Base-by-base conservation (phyloP, 2,888 invertebrate genomes). In the Macropis europaea region DNA sequence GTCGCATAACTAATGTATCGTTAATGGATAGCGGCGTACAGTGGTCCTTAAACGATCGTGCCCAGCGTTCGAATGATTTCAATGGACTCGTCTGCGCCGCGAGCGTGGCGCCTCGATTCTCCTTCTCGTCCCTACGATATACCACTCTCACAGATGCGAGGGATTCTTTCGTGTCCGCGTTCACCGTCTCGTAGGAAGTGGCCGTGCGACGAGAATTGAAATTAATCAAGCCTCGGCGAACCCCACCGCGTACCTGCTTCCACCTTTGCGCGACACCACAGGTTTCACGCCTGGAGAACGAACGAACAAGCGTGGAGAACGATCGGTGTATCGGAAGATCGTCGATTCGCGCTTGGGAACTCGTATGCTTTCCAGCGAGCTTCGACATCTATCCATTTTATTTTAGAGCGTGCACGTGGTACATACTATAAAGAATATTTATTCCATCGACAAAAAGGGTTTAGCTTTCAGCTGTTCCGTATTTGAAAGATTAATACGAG, bases 131-230 rank as follows among this genome's bases (percentile, higher is more conserved):
- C 15, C 32, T n/a, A n/a, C n/a, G n/a, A n/a, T n/a, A n/a, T n/a
- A n/a, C n/a, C n/a, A n/a, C n/a, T n/a, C n/a, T n/a, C n/a, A n/a
- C n/a, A n/a, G n/a, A n/a, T n/a, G n/a, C n/a, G n/a, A n/a, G 42
- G 62, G 74, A 82, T 82, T 80, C 83, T 79, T 83, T 73, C 64
- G 68, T 78, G 81, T 68, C 60, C 73, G 26, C 66, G 64, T 38
- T 64, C 40, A 26, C 52, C 61, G 76, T 76, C 79, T 76, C 77
- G 77, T 81, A 84, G 79, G 79, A 84, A 82, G 78, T 80, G 67
- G 77, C 63, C 76, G 79, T 77, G 84, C 85, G 84, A 82, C 77
- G 64, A 75, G 86, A 84, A 84, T 84, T 79, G 82, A 84, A 85
- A 85, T 86, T 82, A 83, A 83, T 82, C 77, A 68, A 66, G 62